phyloP scores from a whole-genome alignment of 2,888 invertebrate species.

The Drosophila peninsularis region DNA sequence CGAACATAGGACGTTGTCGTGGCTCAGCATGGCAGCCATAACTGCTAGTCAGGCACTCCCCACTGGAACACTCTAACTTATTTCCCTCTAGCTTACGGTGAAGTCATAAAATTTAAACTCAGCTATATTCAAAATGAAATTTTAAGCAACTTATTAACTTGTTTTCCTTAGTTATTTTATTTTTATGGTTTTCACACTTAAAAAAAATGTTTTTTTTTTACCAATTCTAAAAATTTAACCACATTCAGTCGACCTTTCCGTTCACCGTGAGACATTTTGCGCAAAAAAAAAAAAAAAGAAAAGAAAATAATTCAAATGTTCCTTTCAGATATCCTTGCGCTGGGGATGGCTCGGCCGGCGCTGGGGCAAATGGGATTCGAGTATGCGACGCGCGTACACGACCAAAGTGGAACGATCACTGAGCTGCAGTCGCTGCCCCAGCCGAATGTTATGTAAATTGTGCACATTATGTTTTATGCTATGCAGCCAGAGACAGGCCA shows the following conservation, averaged over 20 bases:
- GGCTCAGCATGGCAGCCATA: too few species aligned
- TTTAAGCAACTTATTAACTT: background rate
- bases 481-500: background rate
- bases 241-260: slow-evolving; percentile 82
- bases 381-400: slow-evolving; percentile 42
- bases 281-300: background rate
- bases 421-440: slow-evolving; percentile 42
- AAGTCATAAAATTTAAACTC: background rate
- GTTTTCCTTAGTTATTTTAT: background rate
- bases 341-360: background rate
- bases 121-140: background rate
- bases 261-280: slow-evolving; percentile 81
- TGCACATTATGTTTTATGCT: slow-evolving; percentile 59
- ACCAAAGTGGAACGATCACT: slow-evolving; percentile 61
- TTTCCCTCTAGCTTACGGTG: background rate
- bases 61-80: too few species aligned
- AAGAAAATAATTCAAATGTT: background rate
- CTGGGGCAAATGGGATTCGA: background rate
- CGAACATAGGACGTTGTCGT: too few species aligned
- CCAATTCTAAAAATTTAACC: slow-evolving; percentile 84
- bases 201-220: slow-evolving; percentile 62
- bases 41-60: too few species aligned
- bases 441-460: slow-evolving; percentile 55
- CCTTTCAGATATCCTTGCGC: slow-evolving; percentile 17
- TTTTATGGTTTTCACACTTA: background rate